phyloP scores from a whole-genome alignment of 2,113 vertebrate genomes.

The Sapajus apella region DNA sequence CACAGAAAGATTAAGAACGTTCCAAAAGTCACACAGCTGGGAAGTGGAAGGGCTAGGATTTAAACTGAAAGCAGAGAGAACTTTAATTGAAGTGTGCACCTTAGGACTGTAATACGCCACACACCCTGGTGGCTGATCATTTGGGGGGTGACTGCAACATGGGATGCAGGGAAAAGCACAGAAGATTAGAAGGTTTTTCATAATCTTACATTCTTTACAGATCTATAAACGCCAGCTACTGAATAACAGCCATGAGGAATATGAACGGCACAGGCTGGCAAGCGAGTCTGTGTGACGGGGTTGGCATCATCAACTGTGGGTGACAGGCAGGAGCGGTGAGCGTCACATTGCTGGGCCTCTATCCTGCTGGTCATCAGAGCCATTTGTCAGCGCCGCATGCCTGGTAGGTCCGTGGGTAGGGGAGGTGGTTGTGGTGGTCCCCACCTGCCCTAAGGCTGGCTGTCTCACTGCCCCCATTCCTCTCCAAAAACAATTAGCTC shows the following conservation, averaged over 20 bases:
- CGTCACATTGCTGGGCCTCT: background rate
- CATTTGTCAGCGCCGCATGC: background rate
- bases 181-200: background rate
- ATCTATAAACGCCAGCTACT: background rate
- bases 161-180: background rate
- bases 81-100: background rate
- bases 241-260: background rate
- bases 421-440: background rate
- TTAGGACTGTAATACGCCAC: background rate
- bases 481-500: background rate
- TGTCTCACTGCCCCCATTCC: background rate
- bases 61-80: background rate
- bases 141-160: background rate
- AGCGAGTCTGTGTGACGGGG: background rate
- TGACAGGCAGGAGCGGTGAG: background rate
- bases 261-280: background rate
- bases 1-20: background rate
- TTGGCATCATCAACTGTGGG: background rate
- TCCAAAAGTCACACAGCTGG: background rate
- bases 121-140: background rate
- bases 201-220: background rate
- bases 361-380: background rate
- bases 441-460: background rate
- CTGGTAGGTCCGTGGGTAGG: rapidly evolving
- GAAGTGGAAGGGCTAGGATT: background rate